Base-by-base conservation (phyloP, 2,888 invertebrate genomes). In the Esperia sulphurella region DNA sequence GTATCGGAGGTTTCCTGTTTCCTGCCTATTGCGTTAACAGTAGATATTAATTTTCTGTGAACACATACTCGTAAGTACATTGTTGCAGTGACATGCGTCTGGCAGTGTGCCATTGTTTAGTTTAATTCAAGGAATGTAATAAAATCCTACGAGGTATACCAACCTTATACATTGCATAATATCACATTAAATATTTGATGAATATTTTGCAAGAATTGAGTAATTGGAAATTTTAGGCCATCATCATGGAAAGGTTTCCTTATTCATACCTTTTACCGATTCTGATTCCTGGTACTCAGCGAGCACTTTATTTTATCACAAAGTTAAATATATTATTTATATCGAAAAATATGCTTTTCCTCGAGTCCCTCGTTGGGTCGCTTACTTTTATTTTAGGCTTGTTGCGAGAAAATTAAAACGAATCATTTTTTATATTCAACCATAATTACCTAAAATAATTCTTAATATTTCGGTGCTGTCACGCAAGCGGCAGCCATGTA, bases 391-490 rank as follows among this genome's bases (percentile, higher is more conserved):
- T 21, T 21, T 21, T 21, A 21, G 5, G 21, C 12, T 41, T n/a
- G 12, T 12, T 37, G 37, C 13, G 38, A 14, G 38, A 43, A 42
- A 43, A 14, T n/a, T 42, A 38, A 14, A 14, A 21, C 35, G 14
- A n/a, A 31, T n/a, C 7, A 13, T 14, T 9, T 14, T 8, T 14
- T 29, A 12, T 70, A 58, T 57, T 69, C 59, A 58, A 61, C 61
- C 61, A 67, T 72, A 75, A 77, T 80, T 74, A 75, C 63, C 65
- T 65, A 71, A 68, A 63, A 69, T 76, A 76, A 83, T 83, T 79
- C 82, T 83, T 77, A 75, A 77, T 80, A 81, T 83, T 79, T 80
- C 53, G 67, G 59, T 59, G 65, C 71, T 82, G 83, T 83, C 86
- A 86, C 83, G 86, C 86, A 68, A 85, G 54, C 41, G 59, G 53